A percentile compares a stretch with the other conserved stretches of the same genome.
Evolutionary conservation across 2,888 invertebrate species (phyloP).

Genomic region (Tachina fera): DNA sequence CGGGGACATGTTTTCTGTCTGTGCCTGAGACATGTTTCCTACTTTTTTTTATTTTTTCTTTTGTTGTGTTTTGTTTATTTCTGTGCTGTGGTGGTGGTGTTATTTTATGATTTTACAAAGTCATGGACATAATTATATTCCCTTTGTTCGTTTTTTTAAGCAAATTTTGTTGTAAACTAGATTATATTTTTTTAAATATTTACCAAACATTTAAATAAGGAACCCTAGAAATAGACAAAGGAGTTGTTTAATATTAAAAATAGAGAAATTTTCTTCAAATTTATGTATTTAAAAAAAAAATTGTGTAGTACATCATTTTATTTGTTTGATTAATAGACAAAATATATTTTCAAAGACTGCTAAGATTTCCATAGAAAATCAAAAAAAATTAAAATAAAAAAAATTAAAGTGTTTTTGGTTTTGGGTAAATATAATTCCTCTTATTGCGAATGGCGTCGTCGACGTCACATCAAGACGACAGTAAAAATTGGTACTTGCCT

Average conservation of each 20-base stretch:
- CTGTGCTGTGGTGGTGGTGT: conserved; percentile 28
- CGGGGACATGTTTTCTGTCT: conserved; percentile 30
- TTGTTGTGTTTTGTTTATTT: not conserved
- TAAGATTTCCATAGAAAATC: too few species aligned
- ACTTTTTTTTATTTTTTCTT: not conserved
- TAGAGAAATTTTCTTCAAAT: not conserved
- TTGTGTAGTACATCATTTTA: conserved; percentile 9
- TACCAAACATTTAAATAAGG: conserved; percentile 37
- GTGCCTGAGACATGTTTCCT: conserved; percentile 65
- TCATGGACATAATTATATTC: conserved; percentile 25
- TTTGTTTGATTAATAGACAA: conserved; percentile 17
- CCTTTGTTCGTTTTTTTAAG: not conserved
- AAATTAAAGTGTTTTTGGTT: too few species aligned
- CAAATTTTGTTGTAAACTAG: conserved; percentile 37
- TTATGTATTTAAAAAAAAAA: not conserved
- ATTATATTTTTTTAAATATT: not conserved
- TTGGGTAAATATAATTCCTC: too few species aligned
- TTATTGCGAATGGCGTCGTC: too few species aligned
- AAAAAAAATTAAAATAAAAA: too few species aligned
- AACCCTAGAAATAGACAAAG: conserved; percentile 45
- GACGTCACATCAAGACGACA: too few species aligned
- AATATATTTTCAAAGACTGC: too few species aligned
- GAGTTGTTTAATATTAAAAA: conserved; percentile 12
- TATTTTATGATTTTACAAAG: conserved; percentile 38
- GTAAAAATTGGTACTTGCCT: too few species aligned